Conservation (phyloP, 2,888 invertebrate species). For the Acrobasis suavella region DNA sequence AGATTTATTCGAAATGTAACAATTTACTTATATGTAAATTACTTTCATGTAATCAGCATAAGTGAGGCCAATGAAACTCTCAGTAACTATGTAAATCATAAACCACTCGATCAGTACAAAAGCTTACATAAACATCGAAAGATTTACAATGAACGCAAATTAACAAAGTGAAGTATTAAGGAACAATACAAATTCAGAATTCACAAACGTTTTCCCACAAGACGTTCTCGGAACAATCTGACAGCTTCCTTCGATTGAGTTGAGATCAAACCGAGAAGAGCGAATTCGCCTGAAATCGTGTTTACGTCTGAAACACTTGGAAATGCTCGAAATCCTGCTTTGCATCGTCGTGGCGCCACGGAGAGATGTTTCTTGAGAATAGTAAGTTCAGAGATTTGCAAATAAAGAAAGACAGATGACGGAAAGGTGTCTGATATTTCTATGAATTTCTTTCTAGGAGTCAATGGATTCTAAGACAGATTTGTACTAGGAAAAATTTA, state of each 20-base stretch:
- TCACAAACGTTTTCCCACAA: constrained; percentile 12
- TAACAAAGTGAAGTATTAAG: constrained; percentile 4
- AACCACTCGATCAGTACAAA: not conserved
- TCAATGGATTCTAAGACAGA: no score
- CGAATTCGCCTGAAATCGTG: constrained; percentile 2
- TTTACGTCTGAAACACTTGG: constrained; percentile 6
- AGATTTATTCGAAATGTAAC: no score
- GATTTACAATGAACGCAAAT: not conserved
- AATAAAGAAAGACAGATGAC: not conserved
- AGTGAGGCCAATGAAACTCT: no score
- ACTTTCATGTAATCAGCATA: no score
- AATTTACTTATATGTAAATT: no score
- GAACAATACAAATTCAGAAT: constrained; percentile 14
- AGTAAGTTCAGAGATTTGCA: not conserved
- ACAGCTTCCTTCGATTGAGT: constrained; percentile 17
- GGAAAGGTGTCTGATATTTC: not conserved
- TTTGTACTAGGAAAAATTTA: no score
- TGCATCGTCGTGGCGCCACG: constrained; percentile 1
- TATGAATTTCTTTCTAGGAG: no score
- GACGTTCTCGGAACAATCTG: constrained; percentile 16
- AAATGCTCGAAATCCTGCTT: constrained; percentile 1
- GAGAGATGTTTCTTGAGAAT: not conserved
- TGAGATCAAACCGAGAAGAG: constrained; percentile 3
- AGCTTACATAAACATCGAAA: not conserved
- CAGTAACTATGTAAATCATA: no score